These are phyloP conservation scores for Gastrophryne carolinensis DNA, from an alignment of 2,797 vertebrate species.

Conservation along the genomic window DNA sequence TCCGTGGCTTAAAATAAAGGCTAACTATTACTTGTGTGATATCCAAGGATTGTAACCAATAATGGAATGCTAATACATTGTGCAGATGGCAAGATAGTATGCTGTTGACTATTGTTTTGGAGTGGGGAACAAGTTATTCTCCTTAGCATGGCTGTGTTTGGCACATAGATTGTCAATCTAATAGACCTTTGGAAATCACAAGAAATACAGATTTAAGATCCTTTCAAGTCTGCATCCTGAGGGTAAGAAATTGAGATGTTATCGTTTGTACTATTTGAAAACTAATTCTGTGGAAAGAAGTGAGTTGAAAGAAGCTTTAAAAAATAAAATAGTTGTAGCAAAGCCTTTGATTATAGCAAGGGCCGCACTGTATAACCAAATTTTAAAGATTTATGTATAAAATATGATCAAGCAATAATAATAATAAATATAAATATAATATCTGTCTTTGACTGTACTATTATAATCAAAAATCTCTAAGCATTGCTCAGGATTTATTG, in stretches of 20 bases:
- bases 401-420: too few species aligned
- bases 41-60: constrained; percentile 31
- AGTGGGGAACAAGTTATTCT: constrained; percentile 61
- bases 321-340: constrained; percentile 40
- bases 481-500: too few species aligned
- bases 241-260: constrained; percentile 44
- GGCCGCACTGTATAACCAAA: constrained; percentile 37
- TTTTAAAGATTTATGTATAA: too few species aligned
- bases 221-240: constrained; percentile 38
- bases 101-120: constrained; percentile 65
- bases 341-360: constrained; percentile 49
- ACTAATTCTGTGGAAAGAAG: constrained; percentile 45
- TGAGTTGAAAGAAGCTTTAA: constrained; percentile 47
- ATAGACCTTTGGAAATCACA: constrained; percentile 53
- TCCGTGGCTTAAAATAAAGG: constrained; percentile 26
- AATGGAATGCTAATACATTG: constrained; percentile 53
- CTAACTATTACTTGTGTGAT: constrained; percentile 26
- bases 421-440: too few species aligned
- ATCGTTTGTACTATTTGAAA: constrained; percentile 35
- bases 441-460: too few species aligned
- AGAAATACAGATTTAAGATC: constrained; percentile 39
- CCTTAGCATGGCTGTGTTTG: constrained; percentile 55
- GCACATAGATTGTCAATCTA: constrained; percentile 45
- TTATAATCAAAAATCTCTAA: too few species aligned
- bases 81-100: constrained; percentile 58